Base-by-base conservation (phyloP, 2,113 vertebrate genomes). In the Anser brachyrhynchus region DNA sequence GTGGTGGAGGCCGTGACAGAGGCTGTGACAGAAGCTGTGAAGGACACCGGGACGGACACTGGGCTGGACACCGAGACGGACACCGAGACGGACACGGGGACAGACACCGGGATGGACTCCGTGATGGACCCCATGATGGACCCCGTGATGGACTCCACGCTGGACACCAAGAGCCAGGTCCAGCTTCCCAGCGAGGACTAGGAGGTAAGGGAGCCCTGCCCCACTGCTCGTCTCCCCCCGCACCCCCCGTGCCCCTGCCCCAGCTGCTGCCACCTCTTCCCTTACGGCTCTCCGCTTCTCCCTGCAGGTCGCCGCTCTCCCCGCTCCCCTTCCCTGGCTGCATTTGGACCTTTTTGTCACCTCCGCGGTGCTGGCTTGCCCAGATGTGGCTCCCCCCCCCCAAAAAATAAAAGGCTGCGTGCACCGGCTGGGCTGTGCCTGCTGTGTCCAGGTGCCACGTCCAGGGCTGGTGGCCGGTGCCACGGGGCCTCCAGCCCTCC, bases 341-440 rank as follows among this genome's bases (percentile, higher is more conserved):
- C 73, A 25, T 65, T 18, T 13, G 55, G 28, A 29, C 10, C 0
- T 33, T 62, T 84, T 54, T 9, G 6, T 41, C 52, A 5, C 9
- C 2, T 33, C 41, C 62, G 51, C 2, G 0, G 14, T 2, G 0
- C 46, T 0, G 33, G 11, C 23, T n/a, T 59, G 28, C 2, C 72
- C 1, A 2, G 6, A 26, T 35, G 44, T 59, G 62, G 3, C 20
- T 39, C 29, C 39, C 2, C 33, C 43, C 2, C 6, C 37, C 8
- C 10, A 0, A 51, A 6, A 7, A 52, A 75, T 22, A 23, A 85
- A 84, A 79, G 2, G 2, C 28, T 3, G 6, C 1, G n/a, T 7
- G 5, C 13, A 13, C 10, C 1, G 0, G 0, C 0, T 4, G 10
- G 58, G 37, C 28, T 41, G 28, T 2, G 0, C 10, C 26, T 55